Evolutionary conservation across 1,140 invertebrate species (phyloP).

Genomic region (Caerostris extrusa): DNA sequence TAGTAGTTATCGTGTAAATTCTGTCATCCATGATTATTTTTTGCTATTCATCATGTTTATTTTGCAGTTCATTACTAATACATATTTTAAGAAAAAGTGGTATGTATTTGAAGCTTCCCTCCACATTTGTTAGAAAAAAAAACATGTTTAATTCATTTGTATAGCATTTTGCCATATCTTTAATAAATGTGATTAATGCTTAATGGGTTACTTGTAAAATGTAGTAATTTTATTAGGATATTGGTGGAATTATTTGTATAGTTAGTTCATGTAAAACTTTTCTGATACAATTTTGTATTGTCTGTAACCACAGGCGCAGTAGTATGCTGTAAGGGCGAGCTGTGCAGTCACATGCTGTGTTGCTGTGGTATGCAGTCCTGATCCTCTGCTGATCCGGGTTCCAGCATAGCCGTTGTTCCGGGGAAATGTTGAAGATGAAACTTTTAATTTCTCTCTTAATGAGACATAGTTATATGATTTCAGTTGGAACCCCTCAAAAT

Average conservation of each 20-base stretch:
- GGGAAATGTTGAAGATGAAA: slow-evolving; percentile 44
- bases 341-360: slow-evolving; percentile 73
- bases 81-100: background rate
- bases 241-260: slow-evolving; percentile 55
- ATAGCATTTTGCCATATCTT: background rate
- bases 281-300: slow-evolving; percentile 77
- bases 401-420: slow-evolving; percentile 75
- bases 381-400: slow-evolving; percentile 70
- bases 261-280: slow-evolving; percentile 48
- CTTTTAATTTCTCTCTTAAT: slow-evolving; percentile 30
- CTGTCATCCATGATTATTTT: background rate
- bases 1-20: background rate
- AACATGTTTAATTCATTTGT: background rate
- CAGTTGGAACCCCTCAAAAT: slow-evolving; percentile 53
- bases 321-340: slow-evolving; percentile 77
- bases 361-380: slow-evolving; percentile 59
- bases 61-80: slow-evolving; percentile 13
- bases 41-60: background rate
- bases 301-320: slow-evolving; percentile 78
- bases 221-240: slow-evolving; percentile 5
- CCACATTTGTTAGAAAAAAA: background rate
- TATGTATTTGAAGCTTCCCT: background rate
- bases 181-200: background rate
- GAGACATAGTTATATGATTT: background rate
- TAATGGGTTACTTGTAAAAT: slow-evolving; percentile 1